Percentiles rank a stretch among this genome's conserved stretches.
Evolutionary conservation across 2,113 vertebrate genomes (phyloP).

Genomic region (Lucifuga dentata): DNA sequence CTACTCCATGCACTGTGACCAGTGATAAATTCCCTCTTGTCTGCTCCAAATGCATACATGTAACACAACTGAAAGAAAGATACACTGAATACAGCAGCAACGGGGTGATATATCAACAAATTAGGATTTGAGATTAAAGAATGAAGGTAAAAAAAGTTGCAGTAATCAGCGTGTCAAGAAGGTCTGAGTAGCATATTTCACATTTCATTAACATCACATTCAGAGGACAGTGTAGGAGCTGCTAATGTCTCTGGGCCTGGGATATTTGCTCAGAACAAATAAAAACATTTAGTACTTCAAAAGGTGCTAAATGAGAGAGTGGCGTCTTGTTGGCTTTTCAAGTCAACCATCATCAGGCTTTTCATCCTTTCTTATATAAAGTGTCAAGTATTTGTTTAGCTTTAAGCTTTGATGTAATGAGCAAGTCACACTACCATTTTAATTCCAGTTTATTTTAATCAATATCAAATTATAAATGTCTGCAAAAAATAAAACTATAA

Average conservation of each 20-base stretch:
- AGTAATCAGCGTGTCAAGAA: neutral
- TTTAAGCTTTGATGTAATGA: slow-evolving; percentile 14
- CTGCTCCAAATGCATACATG: slow-evolving; percentile 2
- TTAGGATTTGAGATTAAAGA: too few species aligned
- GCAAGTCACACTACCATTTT: neutral
- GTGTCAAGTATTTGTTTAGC: slow-evolving; percentile 46
- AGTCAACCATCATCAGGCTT: slow-evolving; percentile 17
- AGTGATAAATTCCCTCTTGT: slow-evolving; percentile 10
- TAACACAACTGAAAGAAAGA: neutral
- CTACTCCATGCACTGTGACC: slow-evolving; percentile 11
- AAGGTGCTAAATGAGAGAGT: slow-evolving; percentile 58
- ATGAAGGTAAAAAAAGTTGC: too few species aligned
- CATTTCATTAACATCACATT: slow-evolving; percentile 1
- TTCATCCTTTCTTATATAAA: slow-evolving; percentile 29
- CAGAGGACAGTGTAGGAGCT: neutral
- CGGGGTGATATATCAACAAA: too few species aligned
- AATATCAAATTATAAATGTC: neutral
- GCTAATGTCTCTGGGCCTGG: slow-evolving; percentile 8
- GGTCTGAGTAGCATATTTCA: neutral
- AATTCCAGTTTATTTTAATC: neutral
- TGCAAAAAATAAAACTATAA: neutral
- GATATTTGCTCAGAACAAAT: slow-evolving; percentile 46
- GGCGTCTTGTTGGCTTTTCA: slow-evolving; percentile 34
- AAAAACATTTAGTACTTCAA: slow-evolving; percentile 55
- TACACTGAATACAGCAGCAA: neutral